Evolutionary conservation across 64 coral and sea anemone species (phyloP), one percentile per base, ranked within the genome.

Genomic region (Actinia equina): DNA sequence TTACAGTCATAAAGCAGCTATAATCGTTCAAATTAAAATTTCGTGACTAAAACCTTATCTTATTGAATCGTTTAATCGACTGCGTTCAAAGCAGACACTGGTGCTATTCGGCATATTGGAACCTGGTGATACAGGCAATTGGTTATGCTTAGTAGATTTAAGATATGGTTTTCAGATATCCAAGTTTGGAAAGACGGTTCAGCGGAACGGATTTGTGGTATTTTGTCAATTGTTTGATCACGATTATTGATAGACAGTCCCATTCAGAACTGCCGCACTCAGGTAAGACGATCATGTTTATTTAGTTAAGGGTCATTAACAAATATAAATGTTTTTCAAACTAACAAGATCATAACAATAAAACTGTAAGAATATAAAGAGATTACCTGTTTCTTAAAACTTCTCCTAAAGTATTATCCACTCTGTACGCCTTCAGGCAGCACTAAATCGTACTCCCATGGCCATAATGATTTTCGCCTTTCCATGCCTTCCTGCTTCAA

Each of bases 401-500:
- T 65, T 20, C 22, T 65, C 19, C 20, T 57, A 7, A 23, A n/a
- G 30, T 65, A 65, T 65, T 65, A n/a, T n/a, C 22, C 19, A 65
- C 19, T 65, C n/a, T 23, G 62, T 74, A 74, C 22, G 11, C 69
- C 88, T 14, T 89, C 88, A 7, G 97, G 93, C 3, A 92, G 45
- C 77, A 95, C 65, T 46, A 99, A 79, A 3, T 90, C 93, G 18
- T 89, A 86, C 20, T 99, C 97, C 97, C 97, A 99, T 0, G 97
- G 97, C 97, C 97, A 99, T 85, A 99, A 84, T 0, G 97, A 95
- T 84, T 95, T 91, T 43, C 97, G 58, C 62, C 93, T 58, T 53
- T 93, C 88, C 52, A 84, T 89, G 18, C 97, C 97, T 78, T 91
- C 85, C 5, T 89, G 91, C 14, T 79, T 88, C 11, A 99, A 77